Evolutionary conservation across 2,888 invertebrate species (phyloP), one percentile per base, ranked within the genome.

Genomic region (Ptychoptera albimana): DNA sequence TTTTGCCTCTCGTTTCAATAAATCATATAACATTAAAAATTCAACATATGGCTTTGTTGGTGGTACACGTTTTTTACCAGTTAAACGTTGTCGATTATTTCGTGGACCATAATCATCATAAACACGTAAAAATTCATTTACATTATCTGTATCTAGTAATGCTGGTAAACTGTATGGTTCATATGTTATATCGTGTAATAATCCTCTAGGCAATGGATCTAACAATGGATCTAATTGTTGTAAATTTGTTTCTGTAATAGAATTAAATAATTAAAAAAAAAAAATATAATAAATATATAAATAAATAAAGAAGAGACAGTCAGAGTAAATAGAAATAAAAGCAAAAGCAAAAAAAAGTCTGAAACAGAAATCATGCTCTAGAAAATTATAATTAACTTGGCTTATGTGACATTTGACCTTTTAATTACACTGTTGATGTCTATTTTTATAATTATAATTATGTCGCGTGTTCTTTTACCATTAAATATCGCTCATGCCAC

Each of bases 21-120:
- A 53, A 53, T 66, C 66, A 43, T 66, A 66, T 15, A 64, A 55
- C 40, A 66, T 55, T 34, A 66, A 50, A 43, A 65, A 63, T 39
- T 64, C 63, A 1, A 66, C 64, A 50, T 65, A 66, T 1, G 66
- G 59, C 43, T 64, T 63, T 1, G 66, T 65, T 31, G 63, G 62
- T 11, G 66, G 66, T 16, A 59, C 55, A 8, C 63, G 57, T 51
- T 66, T 66, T 37, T 62, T 63, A 4, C 66, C 66, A 1, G 63
- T 60, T 31, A 58, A 57, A n/a, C 61, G 59, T 6, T 55, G 50
- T 37, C 14, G 10, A 6, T 36, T 36, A 16, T 31, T 15, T 16
- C 34, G 15, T 13, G 14, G 2, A 35, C 10, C 9, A 42, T 48
- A 47, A 45, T 66, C 65, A 50, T 66, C 65, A 45, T 65, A 66